Conservation (phyloP, 1,140 invertebrate species). For the Epicauta chinensis region DNA sequence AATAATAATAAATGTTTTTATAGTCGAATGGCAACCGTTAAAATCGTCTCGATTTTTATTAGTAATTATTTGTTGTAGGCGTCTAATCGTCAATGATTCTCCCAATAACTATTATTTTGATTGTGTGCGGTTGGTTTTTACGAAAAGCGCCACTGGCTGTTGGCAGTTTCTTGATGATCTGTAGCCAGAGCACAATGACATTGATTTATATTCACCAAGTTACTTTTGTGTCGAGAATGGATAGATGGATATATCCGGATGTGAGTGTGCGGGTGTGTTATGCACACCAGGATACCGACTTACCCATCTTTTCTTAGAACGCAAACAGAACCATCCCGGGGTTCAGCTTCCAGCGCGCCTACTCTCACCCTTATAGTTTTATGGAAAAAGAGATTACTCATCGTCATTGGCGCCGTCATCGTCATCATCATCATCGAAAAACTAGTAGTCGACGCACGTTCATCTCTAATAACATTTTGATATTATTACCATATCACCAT, state of each 20-base stretch:
- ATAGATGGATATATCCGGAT: conserved; percentile 25
- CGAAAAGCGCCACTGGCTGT: conserved; percentile 1
- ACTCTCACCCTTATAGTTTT: conserved; percentile 3
- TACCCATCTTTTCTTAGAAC: conserved; percentile 4
- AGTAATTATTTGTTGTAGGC: too few relatives aligned
- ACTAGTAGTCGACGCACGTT: conserved; percentile 30
- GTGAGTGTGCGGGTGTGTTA: conserved; percentile 7
- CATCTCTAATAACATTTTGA: conserved; percentile 38
- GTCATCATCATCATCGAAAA: too few relatives aligned
- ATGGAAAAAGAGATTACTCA: conserved; percentile 19
- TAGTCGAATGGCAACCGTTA: too few relatives aligned
- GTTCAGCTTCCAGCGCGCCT: conserved; percentile 10
- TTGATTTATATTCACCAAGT: conserved; percentile 33
- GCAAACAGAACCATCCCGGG: conserved; percentile 10
- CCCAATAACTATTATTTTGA: background rate
- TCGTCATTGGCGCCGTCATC: too few relatives aligned
- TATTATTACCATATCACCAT: conserved; percentile 41
- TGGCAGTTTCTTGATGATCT: conserved; percentile 21
- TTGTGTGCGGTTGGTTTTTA: background rate
- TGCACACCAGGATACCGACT: conserved; percentile 9
- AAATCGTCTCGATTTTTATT: too few relatives aligned
- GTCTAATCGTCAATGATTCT: too few relatives aligned
- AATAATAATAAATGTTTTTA: too few relatives aligned
- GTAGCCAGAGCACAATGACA: conserved; percentile 20
- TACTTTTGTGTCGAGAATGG: conserved; percentile 28